Evolutionary conservation across 1,140 invertebrate genomes (phyloP).

Genomic region (Bombus waltoni): DNA sequence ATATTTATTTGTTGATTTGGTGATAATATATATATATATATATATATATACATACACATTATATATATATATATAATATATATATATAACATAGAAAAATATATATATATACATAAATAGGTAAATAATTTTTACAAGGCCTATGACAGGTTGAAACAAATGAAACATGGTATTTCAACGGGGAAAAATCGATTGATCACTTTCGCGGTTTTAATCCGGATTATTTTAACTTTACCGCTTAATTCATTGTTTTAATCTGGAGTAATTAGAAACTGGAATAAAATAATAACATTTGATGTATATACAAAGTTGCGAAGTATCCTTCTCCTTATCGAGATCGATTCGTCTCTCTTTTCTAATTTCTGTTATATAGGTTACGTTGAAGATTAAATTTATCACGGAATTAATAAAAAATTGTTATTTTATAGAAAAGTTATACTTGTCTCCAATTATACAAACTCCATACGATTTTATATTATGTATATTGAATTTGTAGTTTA

Average conservation of each 20-base stretch:
- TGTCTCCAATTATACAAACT: too few species aligned
- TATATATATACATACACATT: conserved; percentile 51
- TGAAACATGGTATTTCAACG: conserved; percentile 47
- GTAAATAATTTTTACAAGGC: conserved; percentile 75
- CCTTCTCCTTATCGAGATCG: conserved; percentile 8
- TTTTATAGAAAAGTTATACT: too few species aligned
- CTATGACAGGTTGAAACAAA: conserved; percentile 66
- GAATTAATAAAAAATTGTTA: too few species aligned
- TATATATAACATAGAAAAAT: conserved; percentile 27
- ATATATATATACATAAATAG: conserved; percentile 53
- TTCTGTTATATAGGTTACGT: neutral
- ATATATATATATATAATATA: conserved; percentile 55
- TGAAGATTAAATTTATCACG: neutral
- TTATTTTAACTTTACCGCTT: neutral
- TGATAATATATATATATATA: conserved; percentile 70
- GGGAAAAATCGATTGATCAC: conserved; percentile 40
- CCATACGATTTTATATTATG: too few species aligned
- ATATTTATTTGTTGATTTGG: conserved; percentile 82
- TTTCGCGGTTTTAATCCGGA: neutral
- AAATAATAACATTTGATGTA: too few species aligned
- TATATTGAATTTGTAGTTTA: neutral
- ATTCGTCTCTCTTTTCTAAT: neutral
- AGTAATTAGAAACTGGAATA: neutral
- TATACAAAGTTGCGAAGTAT: neutral
- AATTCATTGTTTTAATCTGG: too few species aligned